Evolutionary conservation across 2,888 invertebrate genomes (phyloP).

Genomic region (Craniophora ligustri): DNA sequence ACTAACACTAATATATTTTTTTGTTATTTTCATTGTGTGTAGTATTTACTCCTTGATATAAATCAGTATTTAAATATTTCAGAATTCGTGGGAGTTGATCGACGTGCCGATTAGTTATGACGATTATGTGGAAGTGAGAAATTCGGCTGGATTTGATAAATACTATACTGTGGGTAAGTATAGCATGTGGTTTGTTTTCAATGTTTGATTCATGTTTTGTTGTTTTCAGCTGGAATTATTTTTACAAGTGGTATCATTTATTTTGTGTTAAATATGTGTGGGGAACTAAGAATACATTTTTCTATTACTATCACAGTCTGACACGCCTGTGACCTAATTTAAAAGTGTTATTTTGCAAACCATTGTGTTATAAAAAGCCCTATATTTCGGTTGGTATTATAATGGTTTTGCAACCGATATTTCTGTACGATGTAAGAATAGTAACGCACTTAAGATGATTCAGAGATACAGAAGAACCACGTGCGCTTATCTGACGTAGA

Average conservation of each 20-base stretch:
- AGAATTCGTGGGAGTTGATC: conserved; percentile 90
- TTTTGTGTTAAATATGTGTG: conserved; percentile 3
- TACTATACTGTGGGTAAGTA: conserved; percentile 85
- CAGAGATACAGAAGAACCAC: conserved; percentile 54
- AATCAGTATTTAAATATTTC: conserved; percentile 58
- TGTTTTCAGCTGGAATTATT: not conserved
- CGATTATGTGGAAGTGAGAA: conserved; percentile 84
- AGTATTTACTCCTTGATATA: not conserved
- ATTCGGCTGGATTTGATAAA: conserved; percentile 90
- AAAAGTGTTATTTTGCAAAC: no score
- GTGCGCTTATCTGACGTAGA: conserved; percentile 46
- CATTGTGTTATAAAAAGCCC: conserved; percentile 8
- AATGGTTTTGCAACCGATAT: conserved; percentile 25
- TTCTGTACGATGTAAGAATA: conserved; percentile 42
- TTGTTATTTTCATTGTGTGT: conserved; percentile 18
- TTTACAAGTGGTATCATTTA: not conserved
- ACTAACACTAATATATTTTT: conserved; percentile 36
- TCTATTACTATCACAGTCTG: no score
- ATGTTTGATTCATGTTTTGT: not conserved
- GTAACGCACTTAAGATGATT: conserved; percentile 44
- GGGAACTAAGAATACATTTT: not conserved
- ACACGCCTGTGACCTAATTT: no score
- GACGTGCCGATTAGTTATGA: conserved; percentile 77
- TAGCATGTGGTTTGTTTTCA: conserved; percentile 39
- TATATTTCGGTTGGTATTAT: conserved; percentile 18